Evolutionary conservation across 2,888 invertebrate genomes (phyloP).

Genomic region (Drosophila nigritarsus): DNA sequence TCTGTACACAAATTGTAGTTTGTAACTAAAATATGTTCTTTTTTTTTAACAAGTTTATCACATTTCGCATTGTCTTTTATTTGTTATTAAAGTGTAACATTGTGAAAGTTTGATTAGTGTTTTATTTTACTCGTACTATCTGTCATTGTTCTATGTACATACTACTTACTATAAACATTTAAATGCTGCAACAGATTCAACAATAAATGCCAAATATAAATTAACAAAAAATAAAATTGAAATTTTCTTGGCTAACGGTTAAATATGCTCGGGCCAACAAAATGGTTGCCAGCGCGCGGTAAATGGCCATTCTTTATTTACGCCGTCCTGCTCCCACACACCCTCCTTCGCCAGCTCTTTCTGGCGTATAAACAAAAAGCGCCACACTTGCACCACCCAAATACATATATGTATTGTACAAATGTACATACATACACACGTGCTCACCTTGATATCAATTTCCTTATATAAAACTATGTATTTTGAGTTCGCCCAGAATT

Average conservation of each 20-base stretch:
- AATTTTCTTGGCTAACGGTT: conserved; percentile 8
- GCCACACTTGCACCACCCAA: conserved; percentile 41
- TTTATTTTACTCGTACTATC: conserved; percentile 16
- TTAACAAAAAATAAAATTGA: conserved; percentile 36
- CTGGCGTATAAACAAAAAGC: conserved; percentile 65
- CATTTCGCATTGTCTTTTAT: conserved; percentile 20
- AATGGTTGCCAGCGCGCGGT: conserved; percentile 48
- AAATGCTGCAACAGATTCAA: conserved; percentile 46
- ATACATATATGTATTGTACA: neutral
- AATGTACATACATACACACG: neutral
- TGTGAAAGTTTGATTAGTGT: conserved; percentile 32
- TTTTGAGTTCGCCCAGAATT: neutral
- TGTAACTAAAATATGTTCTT: conserved; percentile 33
- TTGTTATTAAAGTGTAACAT: conserved; percentile 51
- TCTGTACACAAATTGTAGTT: conserved; percentile 45
- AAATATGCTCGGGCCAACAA: conserved; percentile 30
- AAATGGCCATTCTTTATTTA: conserved; percentile 51
- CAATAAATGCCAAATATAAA: conserved; percentile 49
- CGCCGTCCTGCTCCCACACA: conserved; percentile 4
- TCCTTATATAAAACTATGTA: neutral
- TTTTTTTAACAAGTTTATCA: conserved; percentile 14
- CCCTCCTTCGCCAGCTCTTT: conserved; percentile 1
- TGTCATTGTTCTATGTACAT: conserved; percentile 48
- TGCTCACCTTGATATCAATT: neutral
- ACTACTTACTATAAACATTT: conserved; percentile 13